Conservation (phyloP, 2,888 invertebrate species). For the Clanis bilineata region DNA sequence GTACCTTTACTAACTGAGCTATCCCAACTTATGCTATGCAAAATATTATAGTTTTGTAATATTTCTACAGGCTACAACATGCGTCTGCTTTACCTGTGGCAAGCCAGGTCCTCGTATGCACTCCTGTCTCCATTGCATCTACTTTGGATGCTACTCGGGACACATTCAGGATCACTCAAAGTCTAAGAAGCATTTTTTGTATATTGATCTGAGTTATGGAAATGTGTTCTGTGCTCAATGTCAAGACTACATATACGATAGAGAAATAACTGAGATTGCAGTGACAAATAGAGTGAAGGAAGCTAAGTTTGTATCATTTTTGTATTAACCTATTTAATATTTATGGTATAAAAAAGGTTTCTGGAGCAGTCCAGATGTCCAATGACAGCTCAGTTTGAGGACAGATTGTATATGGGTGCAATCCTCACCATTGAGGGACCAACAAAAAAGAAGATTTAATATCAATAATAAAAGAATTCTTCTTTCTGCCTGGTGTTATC, state of each 20-base stretch:
- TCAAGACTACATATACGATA: slow-evolving; percentile 95
- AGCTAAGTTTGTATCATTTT: slow-evolving; percentile 69
- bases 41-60: not conserved
- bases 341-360: too few relatives aligned
- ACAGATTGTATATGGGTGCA: too few relatives aligned
- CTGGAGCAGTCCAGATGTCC: too few relatives aligned
- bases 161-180: slow-evolving; percentile 95
- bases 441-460: too few relatives aligned
- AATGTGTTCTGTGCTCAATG: slow-evolving; percentile 95
- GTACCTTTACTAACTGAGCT: too few relatives aligned
- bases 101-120: slow-evolving; percentile 90
- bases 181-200: slow-evolving; percentile 90
- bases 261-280: slow-evolving; percentile 84
- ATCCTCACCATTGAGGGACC: too few relatives aligned
- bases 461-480: too few relatives aligned
- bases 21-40: too few relatives aligned
- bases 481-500: too few relatives aligned
- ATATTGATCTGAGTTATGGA: slow-evolving; percentile 94
- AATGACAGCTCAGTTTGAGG: too few relatives aligned
- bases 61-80: slow-evolving; percentile 86
- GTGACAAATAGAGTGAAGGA: slow-evolving; percentile 78
- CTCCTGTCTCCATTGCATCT: slow-evolving; percentile 95
- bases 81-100: slow-evolving; percentile 92
- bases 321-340: not conserved
- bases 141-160: slow-evolving; percentile 93